Conservation (phyloP, 2,113 vertebrate genomes). For the Phalacrocorax aristotelis region DNA sequence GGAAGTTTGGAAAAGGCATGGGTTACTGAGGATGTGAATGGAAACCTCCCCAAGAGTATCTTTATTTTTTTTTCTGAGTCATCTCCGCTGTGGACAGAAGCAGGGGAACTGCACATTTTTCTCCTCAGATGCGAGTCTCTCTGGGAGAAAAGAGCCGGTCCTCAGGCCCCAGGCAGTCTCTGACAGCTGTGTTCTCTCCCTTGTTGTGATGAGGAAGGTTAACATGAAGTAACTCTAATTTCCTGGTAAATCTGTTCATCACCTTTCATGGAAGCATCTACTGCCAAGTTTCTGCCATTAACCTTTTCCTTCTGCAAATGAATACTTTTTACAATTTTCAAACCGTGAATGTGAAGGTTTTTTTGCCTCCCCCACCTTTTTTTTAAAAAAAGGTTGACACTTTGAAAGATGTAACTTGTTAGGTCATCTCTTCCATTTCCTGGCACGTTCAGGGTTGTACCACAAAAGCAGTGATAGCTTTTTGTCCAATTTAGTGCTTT, state of each 20-base stretch:
- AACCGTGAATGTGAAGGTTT: not conserved
- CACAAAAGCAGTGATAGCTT: not conserved
- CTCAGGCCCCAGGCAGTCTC: not conserved
- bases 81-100: not conserved
- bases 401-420: not conserved
- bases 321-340: not conserved
- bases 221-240: not conserved
- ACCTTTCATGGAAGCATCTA: not conserved
- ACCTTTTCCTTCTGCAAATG: not conserved
- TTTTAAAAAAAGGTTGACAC: not conserved
- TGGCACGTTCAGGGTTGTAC: not conserved
- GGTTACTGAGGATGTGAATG: rapidly evolving
- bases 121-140: not conserved
- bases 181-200: not conserved
- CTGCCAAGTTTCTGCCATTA: not conserved
- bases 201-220: not conserved
- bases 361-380: no score
- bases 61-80: not conserved
- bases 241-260: not conserved
- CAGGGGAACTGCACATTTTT: not conserved
- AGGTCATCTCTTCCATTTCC: conserved; percentile 1
- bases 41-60: not conserved
- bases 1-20: not conserved
- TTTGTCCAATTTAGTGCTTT: not conserved
- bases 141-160: not conserved